A percentile compares a stretch with the other conserved stretches of the same genome.
Conservation (phyloP, 2,888 invertebrate species). For the Calameuta idolon region DNA sequence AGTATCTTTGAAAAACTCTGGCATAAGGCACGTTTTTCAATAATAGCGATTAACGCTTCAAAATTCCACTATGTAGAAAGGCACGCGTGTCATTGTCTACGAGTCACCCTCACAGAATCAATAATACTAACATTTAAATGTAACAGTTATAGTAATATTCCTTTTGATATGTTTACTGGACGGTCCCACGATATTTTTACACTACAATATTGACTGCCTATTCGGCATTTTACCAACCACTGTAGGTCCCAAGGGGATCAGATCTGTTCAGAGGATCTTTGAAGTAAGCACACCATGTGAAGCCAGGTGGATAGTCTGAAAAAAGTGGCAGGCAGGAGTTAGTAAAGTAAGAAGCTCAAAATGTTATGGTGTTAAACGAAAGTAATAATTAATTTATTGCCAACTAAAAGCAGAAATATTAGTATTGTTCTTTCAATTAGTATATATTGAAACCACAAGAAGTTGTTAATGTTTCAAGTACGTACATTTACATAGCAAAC, state of each 20-base stretch:
- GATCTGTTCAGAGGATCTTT: slow-evolving; percentile 53
- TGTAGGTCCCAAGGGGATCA: not conserved
- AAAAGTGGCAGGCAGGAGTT: slow-evolving; percentile 33
- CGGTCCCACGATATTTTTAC: not conserved
- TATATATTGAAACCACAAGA: not conserved
- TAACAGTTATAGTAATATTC: not conserved
- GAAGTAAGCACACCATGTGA: slow-evolving; percentile 64
- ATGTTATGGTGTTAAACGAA: not conserved
- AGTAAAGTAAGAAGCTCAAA: not conserved
- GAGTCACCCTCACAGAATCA: not conserved
- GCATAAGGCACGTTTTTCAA: not conserved
- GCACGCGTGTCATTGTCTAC: not conserved
- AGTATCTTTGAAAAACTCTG: not conserved
- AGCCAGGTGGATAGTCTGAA: slow-evolving; percentile 65
- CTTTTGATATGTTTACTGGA: not conserved
- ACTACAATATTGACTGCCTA: not conserved
- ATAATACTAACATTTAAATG: not conserved
- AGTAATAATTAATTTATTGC: not conserved
- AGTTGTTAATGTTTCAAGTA: not conserved
- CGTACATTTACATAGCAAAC: not conserved
- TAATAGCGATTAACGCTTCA: not conserved
- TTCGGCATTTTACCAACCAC: not conserved
- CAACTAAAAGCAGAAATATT: not conserved
- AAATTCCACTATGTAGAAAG: not conserved
- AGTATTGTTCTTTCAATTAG: not conserved